A percentile compares a stretch with the other conserved stretches of the same genome.
These are phyloP conservation scores for Brachylomia viminalis DNA, from an alignment of 2,888 invertebrate species.

Conservation along the genomic window DNA sequence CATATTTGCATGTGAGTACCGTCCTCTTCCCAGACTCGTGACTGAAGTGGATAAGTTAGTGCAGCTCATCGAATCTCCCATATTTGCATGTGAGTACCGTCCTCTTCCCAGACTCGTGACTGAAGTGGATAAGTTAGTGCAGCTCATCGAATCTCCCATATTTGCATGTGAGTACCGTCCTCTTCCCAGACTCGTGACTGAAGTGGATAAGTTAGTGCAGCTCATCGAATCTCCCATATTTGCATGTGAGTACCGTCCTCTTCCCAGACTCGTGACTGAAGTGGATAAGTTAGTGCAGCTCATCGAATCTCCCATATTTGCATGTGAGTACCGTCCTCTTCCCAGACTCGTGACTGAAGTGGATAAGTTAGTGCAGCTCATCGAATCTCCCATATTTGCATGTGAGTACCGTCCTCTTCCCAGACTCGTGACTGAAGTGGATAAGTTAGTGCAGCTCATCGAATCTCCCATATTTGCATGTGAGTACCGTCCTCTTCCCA, in stretches of 20 bases:
- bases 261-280: not conserved
- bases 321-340: constrained; percentile 93
- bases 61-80: constrained; percentile 99
- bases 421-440: constrained; percentile 82
- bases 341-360: not conserved
- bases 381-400: constrained; percentile 99
- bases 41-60: constrained; percentile 99
- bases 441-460: constrained; percentile 98
- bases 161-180: constrained; percentile 96
- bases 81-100: constrained; percentile 97
- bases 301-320: constrained; percentile 99
- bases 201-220: constrained; percentile 99
- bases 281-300: constrained; percentile 99
- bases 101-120: not conserved
- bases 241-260: constrained; percentile 94
- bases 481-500: constrained; percentile 88
- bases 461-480: constrained; percentile 99
- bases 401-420: constrained; percentile 92
- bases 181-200: not conserved
- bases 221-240: constrained; percentile 99
- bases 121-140: constrained; percentile 99
- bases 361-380: constrained; percentile 98
- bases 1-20: constrained; percentile 99
- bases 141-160: constrained; percentile 99
- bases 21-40: too few relatives aligned